Evolutionary conservation across 2,888 invertebrate genomes (phyloP).

Genomic region (Catocala fraxini): DNA sequence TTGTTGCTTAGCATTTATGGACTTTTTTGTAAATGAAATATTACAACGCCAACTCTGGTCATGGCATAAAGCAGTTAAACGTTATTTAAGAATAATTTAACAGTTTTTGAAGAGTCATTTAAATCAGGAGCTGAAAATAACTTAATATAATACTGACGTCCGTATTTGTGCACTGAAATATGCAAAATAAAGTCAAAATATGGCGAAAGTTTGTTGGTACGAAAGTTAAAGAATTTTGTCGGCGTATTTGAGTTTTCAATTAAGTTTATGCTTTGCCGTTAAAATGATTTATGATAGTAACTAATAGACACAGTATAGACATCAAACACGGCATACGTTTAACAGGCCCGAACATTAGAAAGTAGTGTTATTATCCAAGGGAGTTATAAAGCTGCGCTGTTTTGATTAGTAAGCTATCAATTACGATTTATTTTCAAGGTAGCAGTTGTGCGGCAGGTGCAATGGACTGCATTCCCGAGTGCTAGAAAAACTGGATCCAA

Average conservation of each 20-base stretch:
- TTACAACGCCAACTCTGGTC: conserved; percentile 23
- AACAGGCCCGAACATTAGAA: conserved; percentile 28
- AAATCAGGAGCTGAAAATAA: conserved; percentile 3
- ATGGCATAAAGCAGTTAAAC: conserved; percentile 26
- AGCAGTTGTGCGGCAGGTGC: conserved; percentile 72
- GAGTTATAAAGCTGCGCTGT: conserved; percentile 40
- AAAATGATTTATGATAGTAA: conserved; percentile 11
- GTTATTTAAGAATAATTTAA: conserved; percentile 13
- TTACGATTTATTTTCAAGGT: conserved; percentile 62
- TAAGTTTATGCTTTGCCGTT: conserved; percentile 4
- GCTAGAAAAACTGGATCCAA: conserved; percentile 83
- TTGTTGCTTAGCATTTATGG: conserved; percentile 33
- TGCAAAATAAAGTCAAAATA: conserved; percentile 1
- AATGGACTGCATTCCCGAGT: conserved; percentile 79
- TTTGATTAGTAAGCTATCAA: conserved; percentile 60
- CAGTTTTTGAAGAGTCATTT: conserved; percentile 14
- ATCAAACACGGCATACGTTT: conserved; percentile 15
- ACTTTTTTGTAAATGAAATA: conserved; percentile 30
- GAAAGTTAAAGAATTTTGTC: conserved; percentile 1
- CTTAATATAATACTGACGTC: conserved; percentile 8
- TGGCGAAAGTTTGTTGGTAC: conserved; percentile 4
- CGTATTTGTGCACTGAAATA: neutral
- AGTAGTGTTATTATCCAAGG: conserved; percentile 38
- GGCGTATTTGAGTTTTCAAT: conserved; percentile 6
- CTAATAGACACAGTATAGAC: neutral